Evolutionary conservation across 1,140 invertebrate species (phyloP).

Genomic region (Drosophila sproati): DNA sequence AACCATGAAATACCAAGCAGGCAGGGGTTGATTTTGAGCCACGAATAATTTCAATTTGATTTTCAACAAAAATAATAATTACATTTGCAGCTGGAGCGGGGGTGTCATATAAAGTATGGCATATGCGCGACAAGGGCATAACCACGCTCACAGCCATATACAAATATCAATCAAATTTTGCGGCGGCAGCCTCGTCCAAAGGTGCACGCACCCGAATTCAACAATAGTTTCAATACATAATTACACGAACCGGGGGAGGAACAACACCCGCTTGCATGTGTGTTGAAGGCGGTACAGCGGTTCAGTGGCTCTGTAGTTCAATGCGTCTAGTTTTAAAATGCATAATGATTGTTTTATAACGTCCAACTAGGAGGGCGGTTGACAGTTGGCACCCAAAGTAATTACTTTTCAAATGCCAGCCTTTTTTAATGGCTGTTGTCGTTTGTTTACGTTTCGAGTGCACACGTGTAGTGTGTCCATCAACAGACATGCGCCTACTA

Average conservation of each 20-base stretch:
- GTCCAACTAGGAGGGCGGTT: constrained; percentile 31
- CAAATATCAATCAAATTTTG: constrained; percentile 65
- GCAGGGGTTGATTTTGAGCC: constrained; percentile 49
- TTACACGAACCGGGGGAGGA: constrained; percentile 4
- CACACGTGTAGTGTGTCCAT: constrained; percentile 35
- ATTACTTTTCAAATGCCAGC: constrained; percentile 21
- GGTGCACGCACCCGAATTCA: constrained; percentile 30
- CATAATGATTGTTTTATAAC: constrained; percentile 57
- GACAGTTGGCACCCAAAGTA: constrained; percentile 24
- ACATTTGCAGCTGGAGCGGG: constrained; percentile 47
- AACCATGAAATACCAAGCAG: neutral
- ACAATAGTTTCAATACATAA: constrained; percentile 33
- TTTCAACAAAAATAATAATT: constrained; percentile 76
- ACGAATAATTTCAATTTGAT: constrained; percentile 76
- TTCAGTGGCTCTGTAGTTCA: constrained; percentile 17
- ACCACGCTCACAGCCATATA: neutral
- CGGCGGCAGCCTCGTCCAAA: constrained; percentile 35
- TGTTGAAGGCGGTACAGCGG: constrained; percentile 12
- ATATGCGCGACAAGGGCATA: constrained; percentile 59
- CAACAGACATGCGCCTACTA: constrained; percentile 72
- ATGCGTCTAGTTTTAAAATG: constrained; percentile 60
- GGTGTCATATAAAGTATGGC: constrained; percentile 59
- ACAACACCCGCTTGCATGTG: constrained; percentile 39
- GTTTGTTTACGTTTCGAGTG: constrained; percentile 71
- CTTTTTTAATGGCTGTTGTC: constrained; percentile 10